These are phyloP conservation scores for Cecropterus lyciades DNA, from an alignment of 1,140 invertebrate genomes.

Conservation along the genomic window DNA sequence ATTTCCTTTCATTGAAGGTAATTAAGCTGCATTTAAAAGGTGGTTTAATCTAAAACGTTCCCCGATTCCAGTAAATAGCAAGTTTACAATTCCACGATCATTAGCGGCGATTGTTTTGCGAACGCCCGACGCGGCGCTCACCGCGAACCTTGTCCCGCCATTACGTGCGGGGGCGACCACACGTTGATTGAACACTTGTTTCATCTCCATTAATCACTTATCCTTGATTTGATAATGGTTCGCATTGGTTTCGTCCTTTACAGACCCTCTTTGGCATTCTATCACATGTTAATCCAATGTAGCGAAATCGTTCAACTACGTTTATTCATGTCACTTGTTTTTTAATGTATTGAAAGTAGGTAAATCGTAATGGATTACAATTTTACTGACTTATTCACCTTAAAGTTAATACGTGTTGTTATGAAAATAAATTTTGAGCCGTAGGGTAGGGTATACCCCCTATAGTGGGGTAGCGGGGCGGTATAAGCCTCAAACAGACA, in stretches of 20 bases:
- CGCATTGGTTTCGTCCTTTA: conserved; percentile 8
- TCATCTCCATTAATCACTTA: conserved; percentile 60
- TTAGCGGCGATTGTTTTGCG: conserved; percentile 72
- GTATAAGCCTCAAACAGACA: too few relatives aligned
- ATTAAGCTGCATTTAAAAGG: conserved; percentile 5
- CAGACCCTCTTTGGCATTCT: neutral
- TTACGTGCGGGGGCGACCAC: conserved; percentile 61
- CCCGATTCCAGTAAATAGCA: conserved; percentile 24
- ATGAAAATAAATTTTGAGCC: too few relatives aligned
- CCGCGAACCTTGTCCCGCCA: conserved; percentile 48
- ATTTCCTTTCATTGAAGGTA: neutral
- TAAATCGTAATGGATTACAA: too few relatives aligned
- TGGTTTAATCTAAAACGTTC: conserved; percentile 19
- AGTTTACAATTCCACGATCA: conserved; percentile 49
- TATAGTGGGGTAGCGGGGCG: too few relatives aligned
- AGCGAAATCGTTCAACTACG: neutral
- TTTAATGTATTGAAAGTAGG: too few relatives aligned
- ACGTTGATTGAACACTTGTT: conserved; percentile 74
- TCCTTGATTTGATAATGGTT: conserved; percentile 34
- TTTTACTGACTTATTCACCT: too few relatives aligned
- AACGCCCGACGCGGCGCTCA: conserved; percentile 39
- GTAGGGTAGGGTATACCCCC: too few relatives aligned
- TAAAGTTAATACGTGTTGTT: too few relatives aligned
- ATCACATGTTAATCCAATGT: neutral
- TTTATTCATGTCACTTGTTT: neutral